A percentile compares a stretch with the other conserved stretches of the same genome.
Conservation (phyloP, 2,113 vertebrate genomes). For the Phoxinus phoxinus region DNA sequence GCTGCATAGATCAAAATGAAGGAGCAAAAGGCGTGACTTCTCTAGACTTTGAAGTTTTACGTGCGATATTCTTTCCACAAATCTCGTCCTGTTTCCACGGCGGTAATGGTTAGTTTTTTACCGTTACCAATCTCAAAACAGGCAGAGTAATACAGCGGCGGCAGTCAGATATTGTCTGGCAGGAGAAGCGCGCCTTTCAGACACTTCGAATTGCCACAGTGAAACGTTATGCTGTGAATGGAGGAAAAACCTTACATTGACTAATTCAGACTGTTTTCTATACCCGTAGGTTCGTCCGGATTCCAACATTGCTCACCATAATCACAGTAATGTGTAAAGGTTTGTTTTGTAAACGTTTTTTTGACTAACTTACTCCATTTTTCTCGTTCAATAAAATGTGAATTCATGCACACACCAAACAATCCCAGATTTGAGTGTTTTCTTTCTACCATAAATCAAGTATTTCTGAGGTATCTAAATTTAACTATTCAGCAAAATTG, state of each 20-base stretch:
- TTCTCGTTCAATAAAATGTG: not conserved
- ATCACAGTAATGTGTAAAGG: not conserved
- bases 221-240: not conserved
- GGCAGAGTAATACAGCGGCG: slow-evolving; percentile 65
- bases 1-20: slow-evolving; percentile 71
- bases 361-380: not conserved
- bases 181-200: slow-evolving; percentile 63
- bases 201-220: slow-evolving; percentile 59
- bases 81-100: slow-evolving; percentile 72
- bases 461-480: not conserved
- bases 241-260: not conserved
- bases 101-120: slow-evolving; percentile 60
- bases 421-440: not conserved
- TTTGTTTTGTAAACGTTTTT: not conserved
- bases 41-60: slow-evolving; percentile 65
- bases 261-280: slow-evolving; percentile 48
- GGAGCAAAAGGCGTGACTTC: slow-evolving; percentile 78
- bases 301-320: not conserved
- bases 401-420: no score
- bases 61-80: slow-evolving; percentile 81
- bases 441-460: not conserved
- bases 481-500: not conserved
- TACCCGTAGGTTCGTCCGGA: not conserved
- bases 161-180: slow-evolving; percentile 70
- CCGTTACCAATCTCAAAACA: slow-evolving; percentile 72